Conservation (phyloP, 2,888 invertebrate species). For the Polyommatus icarus region DNA sequence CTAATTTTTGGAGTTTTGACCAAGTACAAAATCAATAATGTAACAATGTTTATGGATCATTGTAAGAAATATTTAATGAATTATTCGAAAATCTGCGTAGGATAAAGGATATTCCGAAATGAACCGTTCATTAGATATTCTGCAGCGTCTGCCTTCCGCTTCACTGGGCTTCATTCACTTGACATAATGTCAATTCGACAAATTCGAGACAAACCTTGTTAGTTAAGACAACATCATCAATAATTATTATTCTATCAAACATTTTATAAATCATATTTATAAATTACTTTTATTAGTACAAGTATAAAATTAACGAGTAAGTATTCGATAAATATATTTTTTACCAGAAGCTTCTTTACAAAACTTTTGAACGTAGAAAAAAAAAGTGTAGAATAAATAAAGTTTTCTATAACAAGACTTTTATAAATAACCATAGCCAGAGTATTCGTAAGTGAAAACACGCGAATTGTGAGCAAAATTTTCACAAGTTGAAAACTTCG, state of each 20-base stretch:
- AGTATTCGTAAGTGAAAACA: conserved; percentile 1
- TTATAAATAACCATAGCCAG: not conserved
- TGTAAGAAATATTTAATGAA: not conserved
- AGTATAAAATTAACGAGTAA: too few species aligned
- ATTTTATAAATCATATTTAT: not conserved
- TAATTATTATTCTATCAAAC: not conserved
- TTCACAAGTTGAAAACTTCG: not conserved
- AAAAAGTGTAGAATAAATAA: not conserved
- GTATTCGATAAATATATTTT: not conserved
- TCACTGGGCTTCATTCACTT: not conserved
- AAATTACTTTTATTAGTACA: too few species aligned
- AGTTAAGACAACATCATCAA: not conserved
- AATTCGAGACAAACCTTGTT: not conserved
- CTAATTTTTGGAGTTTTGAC: too few species aligned
- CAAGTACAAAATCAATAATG: not conserved
- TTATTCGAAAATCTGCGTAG: not conserved
- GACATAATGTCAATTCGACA: conserved; percentile 4
- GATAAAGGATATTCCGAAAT: not conserved
- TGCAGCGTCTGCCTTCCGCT: not conserved
- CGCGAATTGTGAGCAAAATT: conserved; percentile 4
- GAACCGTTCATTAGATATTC: not conserved
- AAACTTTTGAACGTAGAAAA: not conserved
- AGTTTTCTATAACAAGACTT: not conserved
- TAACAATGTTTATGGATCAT: not conserved
- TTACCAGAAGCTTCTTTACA: not conserved